Evolutionary conservation across 2,113 vertebrate species (phyloP).

Genomic region (Oreochromis aureus): DNA sequence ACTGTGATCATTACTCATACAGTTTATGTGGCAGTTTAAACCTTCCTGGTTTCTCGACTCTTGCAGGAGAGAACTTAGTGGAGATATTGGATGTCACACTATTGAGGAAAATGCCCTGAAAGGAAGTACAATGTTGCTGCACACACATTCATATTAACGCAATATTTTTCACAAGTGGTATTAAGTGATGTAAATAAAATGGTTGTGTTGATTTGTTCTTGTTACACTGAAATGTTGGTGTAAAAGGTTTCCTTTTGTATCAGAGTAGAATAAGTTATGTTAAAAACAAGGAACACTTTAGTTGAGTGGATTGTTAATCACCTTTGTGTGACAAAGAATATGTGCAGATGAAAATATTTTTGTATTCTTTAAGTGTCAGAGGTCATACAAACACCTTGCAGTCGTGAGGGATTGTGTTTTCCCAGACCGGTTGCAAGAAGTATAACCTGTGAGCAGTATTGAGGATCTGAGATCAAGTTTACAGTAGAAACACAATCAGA

Average conservation of each 20-base stretch:
- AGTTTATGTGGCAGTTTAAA: background rate
- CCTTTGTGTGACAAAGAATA: background rate
- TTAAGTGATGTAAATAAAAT: background rate
- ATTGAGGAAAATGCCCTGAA: background rate
- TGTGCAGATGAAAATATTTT: slow-evolving; percentile 14
- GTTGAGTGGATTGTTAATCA: background rate
- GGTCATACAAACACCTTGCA: slow-evolving; percentile 3
- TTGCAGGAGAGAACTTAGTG: background rate
- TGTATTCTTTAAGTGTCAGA: background rate
- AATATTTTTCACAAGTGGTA: background rate
- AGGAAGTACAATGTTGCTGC: background rate
- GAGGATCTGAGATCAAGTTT: background rate
- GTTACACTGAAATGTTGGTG: background rate
- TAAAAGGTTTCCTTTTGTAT: background rate
- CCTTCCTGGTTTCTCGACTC: background rate
- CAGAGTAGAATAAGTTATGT: background rate
- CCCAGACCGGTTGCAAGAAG: background rate
- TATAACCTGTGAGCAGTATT: background rate
- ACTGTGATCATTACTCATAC: background rate
- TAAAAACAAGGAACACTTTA: background rate
- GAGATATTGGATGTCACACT: background rate
- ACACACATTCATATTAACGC: background rate
- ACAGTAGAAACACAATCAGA: slow-evolving; percentile 3
- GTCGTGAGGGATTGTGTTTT: slow-evolving; percentile 39
- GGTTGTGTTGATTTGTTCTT: background rate